Evolutionary conservation across 2,113 vertebrate species (phyloP).

Genomic region (Corvus cornix): DNA sequence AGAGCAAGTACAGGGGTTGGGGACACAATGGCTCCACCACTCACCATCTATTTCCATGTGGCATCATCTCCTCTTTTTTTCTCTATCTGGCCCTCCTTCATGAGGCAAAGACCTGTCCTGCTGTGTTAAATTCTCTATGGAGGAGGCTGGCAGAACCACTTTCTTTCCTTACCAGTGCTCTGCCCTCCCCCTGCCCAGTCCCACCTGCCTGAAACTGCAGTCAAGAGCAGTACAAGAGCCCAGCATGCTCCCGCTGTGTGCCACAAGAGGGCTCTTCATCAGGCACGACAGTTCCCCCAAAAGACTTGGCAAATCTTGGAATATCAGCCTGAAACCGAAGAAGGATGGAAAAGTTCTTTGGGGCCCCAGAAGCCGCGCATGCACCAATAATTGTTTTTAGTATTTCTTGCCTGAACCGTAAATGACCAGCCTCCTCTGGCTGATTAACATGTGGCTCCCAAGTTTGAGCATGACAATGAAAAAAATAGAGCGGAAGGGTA

Average conservation of each 20-base stretch:
- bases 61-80: not conserved
- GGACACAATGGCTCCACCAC: not conserved
- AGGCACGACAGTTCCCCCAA: not conserved
- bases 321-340: not conserved
- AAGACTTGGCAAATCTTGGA: not conserved
- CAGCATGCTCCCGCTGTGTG: fast-evolving
- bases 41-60: not conserved
- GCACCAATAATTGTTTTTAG: not conserved
- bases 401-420: not conserved
- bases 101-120: not conserved
- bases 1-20: not conserved
- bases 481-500: not conserved
- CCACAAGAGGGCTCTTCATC: not conserved
- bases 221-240: not conserved
- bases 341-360: not conserved
- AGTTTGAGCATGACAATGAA: not conserved
- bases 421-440: not conserved
- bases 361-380: not conserved
- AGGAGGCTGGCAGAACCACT: not conserved
- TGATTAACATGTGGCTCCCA: not conserved
- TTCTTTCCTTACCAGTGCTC: not conserved
- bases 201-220: not conserved
- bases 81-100: not conserved
- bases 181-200: too few species aligned
- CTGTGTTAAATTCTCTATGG: not conserved